Percentiles rank a stretch among this genome's conserved stretches.
phyloP scores from a whole-genome alignment of 2,888 invertebrate species.

The Teleogryllus oceanicus region DNA sequence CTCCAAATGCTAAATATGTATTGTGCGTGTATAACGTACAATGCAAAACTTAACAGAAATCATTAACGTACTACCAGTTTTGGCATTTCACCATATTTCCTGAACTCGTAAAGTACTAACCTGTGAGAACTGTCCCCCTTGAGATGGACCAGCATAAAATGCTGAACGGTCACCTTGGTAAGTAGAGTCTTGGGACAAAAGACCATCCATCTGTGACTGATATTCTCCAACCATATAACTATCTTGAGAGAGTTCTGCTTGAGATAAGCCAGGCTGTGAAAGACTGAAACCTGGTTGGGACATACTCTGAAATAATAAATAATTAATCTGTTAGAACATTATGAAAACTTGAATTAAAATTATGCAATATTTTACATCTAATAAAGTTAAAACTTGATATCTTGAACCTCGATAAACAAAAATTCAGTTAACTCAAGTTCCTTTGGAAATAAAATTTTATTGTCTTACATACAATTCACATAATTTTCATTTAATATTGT shows the following conservation, averaged over 20 bases:
- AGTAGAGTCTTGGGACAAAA: constrained; percentile 88
- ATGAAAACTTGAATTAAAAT: neutral
- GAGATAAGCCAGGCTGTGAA: constrained; percentile 66
- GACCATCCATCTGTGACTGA: constrained; percentile 90
- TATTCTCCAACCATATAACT: constrained; percentile 77
- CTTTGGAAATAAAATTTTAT: too few species aligned
- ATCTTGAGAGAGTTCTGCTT: constrained; percentile 75
- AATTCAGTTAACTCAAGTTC: too few species aligned
- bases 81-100: too few species aligned
- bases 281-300: constrained; percentile 65
- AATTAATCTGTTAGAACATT: neutral
- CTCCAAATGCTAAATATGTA: too few species aligned
- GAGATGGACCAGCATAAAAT: constrained; percentile 43
- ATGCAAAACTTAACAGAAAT: too few species aligned
- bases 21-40: too few species aligned
- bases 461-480: too few species aligned
- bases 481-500: too few species aligned
- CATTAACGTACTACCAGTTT: too few species aligned
- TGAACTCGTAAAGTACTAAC: constrained; percentile 28
- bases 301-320: constrained; percentile 63
- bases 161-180: constrained; percentile 63
- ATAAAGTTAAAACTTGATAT: too few species aligned
- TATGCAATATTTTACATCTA: too few species aligned
- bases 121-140: constrained; percentile 49
- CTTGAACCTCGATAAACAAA: too few species aligned